Evolutionary conservation across 2,888 invertebrate species (phyloP).

Genomic region (Entomobrya multifasciata): DNA sequence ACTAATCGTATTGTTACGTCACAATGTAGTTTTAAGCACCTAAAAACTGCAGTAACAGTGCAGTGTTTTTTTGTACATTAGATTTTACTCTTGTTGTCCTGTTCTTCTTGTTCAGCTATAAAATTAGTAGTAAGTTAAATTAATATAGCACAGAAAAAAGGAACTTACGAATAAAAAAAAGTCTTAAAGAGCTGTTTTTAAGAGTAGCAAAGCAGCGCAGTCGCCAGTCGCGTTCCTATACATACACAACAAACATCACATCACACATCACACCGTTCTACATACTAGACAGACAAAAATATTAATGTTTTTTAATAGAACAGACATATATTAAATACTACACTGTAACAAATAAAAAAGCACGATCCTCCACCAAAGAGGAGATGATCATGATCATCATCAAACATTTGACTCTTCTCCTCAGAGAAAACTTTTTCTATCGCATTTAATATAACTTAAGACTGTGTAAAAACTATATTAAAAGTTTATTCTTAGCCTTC

Average conservation of each 20-base stretch:
- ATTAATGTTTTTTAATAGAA: constrained; percentile 9
- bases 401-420: not conserved
- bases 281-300: not conserved
- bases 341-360: constrained; percentile 3
- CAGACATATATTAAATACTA: not conserved
- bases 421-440: constrained; percentile 1
- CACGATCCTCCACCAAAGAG: not conserved
- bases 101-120: not conserved
- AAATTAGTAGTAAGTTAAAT: not conserved
- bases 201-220: not conserved
- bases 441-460: constrained; percentile 11
- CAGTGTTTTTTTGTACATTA: not conserved
- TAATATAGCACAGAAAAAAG: not conserved
- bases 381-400: too few relatives aligned
- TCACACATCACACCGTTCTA: not conserved
- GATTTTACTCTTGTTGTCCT: constrained; percentile 1
- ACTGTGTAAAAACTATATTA: constrained; percentile 24
- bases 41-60: constrained; percentile 27
- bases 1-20: not conserved
- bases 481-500: constrained; percentile 25
- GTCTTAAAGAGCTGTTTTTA: not conserved
- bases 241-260: not conserved
- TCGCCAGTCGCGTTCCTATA: constrained; percentile 16
- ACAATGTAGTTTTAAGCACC: constrained; percentile 21
- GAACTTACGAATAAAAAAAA: constrained; percentile 24